These are phyloP conservation scores for Apoderus coryli DNA, from an alignment of 2,888 invertebrate species.

Conservation along the genomic window DNA sequence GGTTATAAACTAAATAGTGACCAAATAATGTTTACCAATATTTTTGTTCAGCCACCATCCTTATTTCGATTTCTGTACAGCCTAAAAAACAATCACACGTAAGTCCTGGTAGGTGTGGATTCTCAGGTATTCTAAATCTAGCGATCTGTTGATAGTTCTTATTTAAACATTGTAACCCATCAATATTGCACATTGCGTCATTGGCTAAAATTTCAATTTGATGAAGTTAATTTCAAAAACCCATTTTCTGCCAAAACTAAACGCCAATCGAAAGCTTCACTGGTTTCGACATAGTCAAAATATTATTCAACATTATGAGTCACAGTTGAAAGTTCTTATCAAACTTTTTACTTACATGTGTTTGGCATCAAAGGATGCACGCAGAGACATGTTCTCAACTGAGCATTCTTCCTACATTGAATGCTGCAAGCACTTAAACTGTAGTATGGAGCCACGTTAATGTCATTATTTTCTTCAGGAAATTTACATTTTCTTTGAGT, in stretches of 20 bases:
- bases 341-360: slow-evolving; percentile 42
- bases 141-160: slow-evolving; percentile 44
- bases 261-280: no score
- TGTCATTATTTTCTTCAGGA: slow-evolving; percentile 44
- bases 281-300: no score
- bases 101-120: slow-evolving; percentile 48
- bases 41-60: slow-evolving; percentile 42
- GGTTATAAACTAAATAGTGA: not conserved
- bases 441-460: slow-evolving; percentile 46
- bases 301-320: no score
- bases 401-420: slow-evolving; percentile 51
- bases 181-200: slow-evolving; percentile 40
- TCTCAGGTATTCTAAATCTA: slow-evolving; percentile 47
- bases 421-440: slow-evolving; percentile 61
- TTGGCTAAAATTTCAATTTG: no score
- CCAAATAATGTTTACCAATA: slow-evolving; percentile 22
- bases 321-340: no score
- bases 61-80: slow-evolving; percentile 55
- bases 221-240: no score
- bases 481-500: slow-evolving; percentile 58
- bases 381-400: slow-evolving; percentile 46
- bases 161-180: slow-evolving; percentile 50
- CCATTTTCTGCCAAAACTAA: no score
- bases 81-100: slow-evolving; percentile 55
- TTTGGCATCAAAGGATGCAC: slow-evolving; percentile 55